Evolutionary conservation across 2,797 vertebrate genomes (phyloP).

Genomic region (Morelia viridis): DNA sequence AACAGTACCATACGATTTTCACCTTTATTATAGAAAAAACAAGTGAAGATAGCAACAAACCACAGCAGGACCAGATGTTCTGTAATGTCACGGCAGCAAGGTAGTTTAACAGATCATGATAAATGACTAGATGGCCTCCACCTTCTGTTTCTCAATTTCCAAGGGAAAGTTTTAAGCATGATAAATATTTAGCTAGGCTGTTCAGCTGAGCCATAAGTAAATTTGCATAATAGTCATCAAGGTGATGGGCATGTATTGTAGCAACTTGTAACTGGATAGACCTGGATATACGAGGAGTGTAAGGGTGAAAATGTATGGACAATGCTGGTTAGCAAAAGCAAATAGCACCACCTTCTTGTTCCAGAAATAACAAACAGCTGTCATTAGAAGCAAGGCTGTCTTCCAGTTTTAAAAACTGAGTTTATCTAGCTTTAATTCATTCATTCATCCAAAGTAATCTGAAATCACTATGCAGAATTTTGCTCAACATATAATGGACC

Average conservation of each 20-base stretch:
- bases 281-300: constrained; percentile 42
- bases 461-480: not conserved
- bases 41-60: constrained; percentile 41
- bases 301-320: constrained; percentile 29
- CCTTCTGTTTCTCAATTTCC: constrained; percentile 57
- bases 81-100: constrained; percentile 46
- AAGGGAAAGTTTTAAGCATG: constrained; percentile 68
- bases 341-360: constrained; percentile 10
- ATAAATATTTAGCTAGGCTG: constrained; percentile 76
- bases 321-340: constrained; percentile 33
- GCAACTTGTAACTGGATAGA: constrained; percentile 63
- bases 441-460: not conserved
- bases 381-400: not conserved
- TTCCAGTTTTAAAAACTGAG: not conserved
- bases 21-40: constrained; percentile 36
- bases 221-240: constrained; percentile 72
- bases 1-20: constrained; percentile 2
- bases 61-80: constrained; percentile 38
- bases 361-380: constrained; percentile 13
- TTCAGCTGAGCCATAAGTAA: constrained; percentile 66
- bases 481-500: not conserved
- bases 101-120: constrained; percentile 47
- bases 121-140: constrained; percentile 22
- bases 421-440: not conserved
- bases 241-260: constrained; percentile 59